Evolutionary conservation across 2,113 vertebrate genomes (phyloP).

Genomic region (Pedionomus torquatus): DNA sequence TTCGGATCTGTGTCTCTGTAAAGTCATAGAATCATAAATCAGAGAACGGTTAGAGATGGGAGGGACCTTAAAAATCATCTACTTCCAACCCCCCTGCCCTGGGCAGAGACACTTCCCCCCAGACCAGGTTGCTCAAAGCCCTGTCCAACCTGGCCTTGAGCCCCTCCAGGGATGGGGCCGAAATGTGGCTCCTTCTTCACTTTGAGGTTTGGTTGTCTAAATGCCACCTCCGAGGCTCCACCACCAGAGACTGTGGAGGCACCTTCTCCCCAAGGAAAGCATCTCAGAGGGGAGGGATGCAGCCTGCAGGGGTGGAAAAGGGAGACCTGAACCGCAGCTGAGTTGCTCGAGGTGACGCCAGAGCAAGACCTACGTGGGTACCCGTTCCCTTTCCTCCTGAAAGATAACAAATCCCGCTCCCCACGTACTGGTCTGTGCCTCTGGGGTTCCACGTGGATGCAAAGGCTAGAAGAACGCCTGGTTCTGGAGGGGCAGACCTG

Average conservation of each 20-base stretch:
- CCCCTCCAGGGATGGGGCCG: too few relatives aligned
- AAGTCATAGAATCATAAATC: background rate
- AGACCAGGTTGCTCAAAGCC: too few relatives aligned
- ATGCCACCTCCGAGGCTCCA: background rate
- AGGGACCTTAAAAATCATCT: too few relatives aligned
- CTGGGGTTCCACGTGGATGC: background rate
- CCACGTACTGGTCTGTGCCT: background rate
- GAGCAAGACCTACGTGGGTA: rapidly evolving
- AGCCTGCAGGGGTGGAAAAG: background rate
- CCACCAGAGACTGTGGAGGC: background rate
- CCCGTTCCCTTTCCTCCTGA: background rate
- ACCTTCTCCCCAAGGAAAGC: background rate
- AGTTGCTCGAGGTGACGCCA: rapidly evolving
- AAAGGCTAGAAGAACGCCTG: background rate
- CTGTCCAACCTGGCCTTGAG: too few relatives aligned
- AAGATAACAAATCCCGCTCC: background rate
- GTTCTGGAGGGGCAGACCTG: background rate
- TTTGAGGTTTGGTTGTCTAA: background rate
- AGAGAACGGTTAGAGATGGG: too few relatives aligned
- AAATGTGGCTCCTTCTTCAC: background rate
- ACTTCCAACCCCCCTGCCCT: too few relatives aligned
- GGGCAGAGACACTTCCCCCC: too few relatives aligned
- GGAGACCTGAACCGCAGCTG: background rate
- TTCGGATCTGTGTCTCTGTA: background rate
- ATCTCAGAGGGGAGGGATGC: background rate